Evolutionary conservation across 2,797 vertebrate genomes (phyloP), one percentile per base, ranked within the genome.

Genomic region (Tapera naevia): DNA sequence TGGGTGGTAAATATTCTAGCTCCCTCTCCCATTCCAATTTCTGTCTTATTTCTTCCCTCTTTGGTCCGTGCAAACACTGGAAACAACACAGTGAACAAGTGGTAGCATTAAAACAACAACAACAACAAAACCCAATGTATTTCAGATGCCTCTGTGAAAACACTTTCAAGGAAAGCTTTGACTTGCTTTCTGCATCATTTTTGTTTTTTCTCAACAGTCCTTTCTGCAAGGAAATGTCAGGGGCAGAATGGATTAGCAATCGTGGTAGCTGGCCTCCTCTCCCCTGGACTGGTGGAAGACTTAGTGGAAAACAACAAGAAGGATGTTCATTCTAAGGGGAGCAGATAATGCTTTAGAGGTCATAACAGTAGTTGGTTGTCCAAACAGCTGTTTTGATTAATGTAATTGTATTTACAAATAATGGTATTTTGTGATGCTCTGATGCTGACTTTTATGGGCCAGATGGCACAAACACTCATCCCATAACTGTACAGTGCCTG

Each of bases 111-210:
- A 92, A 81, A 86, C 41, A 87, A 64, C 43, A 86, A 65, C 56
- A 50, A 21, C 67, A 66, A 64, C 43, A 86, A 60, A 92, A 60
- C 16, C 37, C 32, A 50, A 37, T 80, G 37, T 70, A 78, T 88
- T 92, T 86, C 64, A 80, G 86, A 72, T 10, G 45, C 17, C 25
- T 83, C 65, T 72, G 71, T 95, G 85, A 95, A 80, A 94, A 91
- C 18, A 73, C n/a, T 88, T 93, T 72, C 76, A 96, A 95, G 80
- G 94, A 95, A 83, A 94, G n/a, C 23, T 93, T 75, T 89, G 66
- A 74, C 91, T 95, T 90, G 58, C 50, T 94, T 92, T 86, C 21
- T 41, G 2, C 37, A 61, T 60, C 33, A 70, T 84, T 72, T 54
- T 48, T 39, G n/a, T 66, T 57, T 89, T 84, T 61, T 60, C 19